Conservation (phyloP, 2,113 vertebrate genomes). For the Pelmatolapia mariae region DNA sequence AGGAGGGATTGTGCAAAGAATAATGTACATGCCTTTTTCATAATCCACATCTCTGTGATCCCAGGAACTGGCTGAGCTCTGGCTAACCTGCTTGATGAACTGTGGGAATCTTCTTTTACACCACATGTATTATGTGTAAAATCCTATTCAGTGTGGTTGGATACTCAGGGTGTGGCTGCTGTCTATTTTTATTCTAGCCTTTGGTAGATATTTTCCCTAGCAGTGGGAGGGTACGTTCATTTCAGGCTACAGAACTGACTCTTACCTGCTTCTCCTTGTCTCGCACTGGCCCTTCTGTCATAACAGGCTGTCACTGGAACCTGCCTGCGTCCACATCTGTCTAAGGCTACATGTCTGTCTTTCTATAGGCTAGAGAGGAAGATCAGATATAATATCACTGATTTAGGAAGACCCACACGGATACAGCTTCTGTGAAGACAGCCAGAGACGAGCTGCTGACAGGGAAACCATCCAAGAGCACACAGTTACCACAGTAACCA, state of each 20-base stretch:
- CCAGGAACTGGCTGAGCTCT: neutral
- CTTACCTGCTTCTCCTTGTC: neutral
- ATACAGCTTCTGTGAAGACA: neutral
- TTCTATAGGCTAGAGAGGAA: neutral
- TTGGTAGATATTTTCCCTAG: neutral
- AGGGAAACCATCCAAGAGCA: neutral
- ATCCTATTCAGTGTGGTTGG: neutral
- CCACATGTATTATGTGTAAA: neutral
- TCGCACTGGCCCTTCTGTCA: neutral
- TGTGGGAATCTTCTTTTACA: conserved; percentile 10
- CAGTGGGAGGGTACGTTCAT: neutral
- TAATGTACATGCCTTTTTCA: neutral
- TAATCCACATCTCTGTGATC: conserved; percentile 5
- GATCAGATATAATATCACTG: neutral
- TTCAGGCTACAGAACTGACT: neutral
- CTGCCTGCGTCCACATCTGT: neutral
- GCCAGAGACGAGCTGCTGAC: conserved; percentile 19
- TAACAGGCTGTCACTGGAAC: neutral
- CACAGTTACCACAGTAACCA: conserved; percentile 4
- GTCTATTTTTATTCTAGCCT: conserved; percentile 2
- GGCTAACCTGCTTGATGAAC: neutral
- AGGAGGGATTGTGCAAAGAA: neutral
- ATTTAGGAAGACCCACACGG: rapidly evolving
- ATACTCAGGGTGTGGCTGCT: conserved; percentile 5
- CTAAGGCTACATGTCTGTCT: neutral